Evolutionary conservation across 2,888 invertebrate species (phyloP), one percentile per base, ranked within the genome.

Genomic region (Pseudococcus longispinus): DNA sequence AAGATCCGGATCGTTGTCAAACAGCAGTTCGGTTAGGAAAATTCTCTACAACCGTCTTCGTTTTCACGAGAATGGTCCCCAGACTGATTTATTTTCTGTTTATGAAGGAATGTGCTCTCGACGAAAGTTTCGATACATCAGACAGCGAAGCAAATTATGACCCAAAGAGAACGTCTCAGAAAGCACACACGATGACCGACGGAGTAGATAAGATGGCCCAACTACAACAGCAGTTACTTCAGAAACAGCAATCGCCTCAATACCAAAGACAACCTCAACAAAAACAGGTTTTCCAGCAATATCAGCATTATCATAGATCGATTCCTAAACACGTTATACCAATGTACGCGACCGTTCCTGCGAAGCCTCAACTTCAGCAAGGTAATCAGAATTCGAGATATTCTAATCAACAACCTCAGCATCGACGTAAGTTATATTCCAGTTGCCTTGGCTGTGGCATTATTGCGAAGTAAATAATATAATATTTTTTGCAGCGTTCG

Each of bases 61-160:
- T 23, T 6, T 15, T 46, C 9, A 13, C 15, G 18, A 37, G 13
- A 15, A 82, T 82, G 11, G 11, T 65, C 26, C 4, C 9, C 37
- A 4, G 9, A 37, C 37, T 37, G 9, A 9, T 8, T 37, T 37
- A 8, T 37, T 37, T 37, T 13, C 2, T 15, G 13, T 37, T 77
- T 77, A 37, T 37, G 70, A 20, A 95, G 92, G 95, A 95, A 90
- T 95, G 95, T 89, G 95, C 95, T 46, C 92, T 95, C 88, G 95
- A 95, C 90, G 95, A 95, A 90, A 95, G 95, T 88, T 94, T 94
- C 90, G 93, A 91, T 84, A 93, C 92, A 89, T 93, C 93, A 0
- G 93, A 92, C 82, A 93, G 89, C 85, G 89, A 89, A 37, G 26
- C 32, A 13, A 51, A 32, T n/a, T 32, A 18, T n/a, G 84, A 84